These are phyloP conservation scores for Carposina sasakii DNA, from an alignment of 1,140 invertebrate genomes.

Conservation along the genomic window DNA sequence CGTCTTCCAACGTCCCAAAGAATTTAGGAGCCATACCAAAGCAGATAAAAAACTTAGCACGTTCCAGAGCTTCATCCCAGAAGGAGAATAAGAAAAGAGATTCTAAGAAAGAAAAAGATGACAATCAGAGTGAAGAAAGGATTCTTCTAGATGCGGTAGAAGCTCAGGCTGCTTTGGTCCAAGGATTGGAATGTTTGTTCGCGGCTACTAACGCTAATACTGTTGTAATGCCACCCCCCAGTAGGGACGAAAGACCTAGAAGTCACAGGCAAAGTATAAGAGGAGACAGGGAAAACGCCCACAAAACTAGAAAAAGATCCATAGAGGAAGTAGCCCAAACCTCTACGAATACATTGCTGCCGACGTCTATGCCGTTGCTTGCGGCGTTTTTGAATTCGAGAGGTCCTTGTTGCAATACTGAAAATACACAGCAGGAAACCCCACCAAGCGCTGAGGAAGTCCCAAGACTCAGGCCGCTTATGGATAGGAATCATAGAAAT, in stretches of 20 bases:
- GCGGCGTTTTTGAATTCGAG: slow-evolving; percentile 77
- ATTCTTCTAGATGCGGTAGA: slow-evolving; percentile 65
- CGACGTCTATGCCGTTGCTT: slow-evolving; percentile 75
- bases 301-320: slow-evolving; percentile 66
- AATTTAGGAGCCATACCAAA: slow-evolving; percentile 85
- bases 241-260: slow-evolving; percentile 55
- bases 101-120: slow-evolving; percentile 62
- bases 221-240: slow-evolving; percentile 64
- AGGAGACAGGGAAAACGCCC: slow-evolving; percentile 53
- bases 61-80: slow-evolving; percentile 64
- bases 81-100: slow-evolving; percentile 71
- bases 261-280: slow-evolving; percentile 59
- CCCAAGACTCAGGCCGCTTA: slow-evolving; percentile 58
- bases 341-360: slow-evolving; percentile 76
- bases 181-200: slow-evolving; percentile 67
- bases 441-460: slow-evolving; percentile 42
- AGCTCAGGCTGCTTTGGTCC: slow-evolving; percentile 68
- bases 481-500: slow-evolving; percentile 69
- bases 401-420: slow-evolving; percentile 42
- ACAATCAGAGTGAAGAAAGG: slow-evolving; percentile 57
- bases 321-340: slow-evolving; percentile 76
- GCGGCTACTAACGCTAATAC: slow-evolving; percentile 68
- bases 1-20: slow-evolving; percentile 66
- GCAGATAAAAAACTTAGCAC: slow-evolving; percentile 71
- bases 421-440: slow-evolving; percentile 26